phyloP scores from a whole-genome alignment of 23 tunicate species.

The Phallusia fumigata region DNA sequence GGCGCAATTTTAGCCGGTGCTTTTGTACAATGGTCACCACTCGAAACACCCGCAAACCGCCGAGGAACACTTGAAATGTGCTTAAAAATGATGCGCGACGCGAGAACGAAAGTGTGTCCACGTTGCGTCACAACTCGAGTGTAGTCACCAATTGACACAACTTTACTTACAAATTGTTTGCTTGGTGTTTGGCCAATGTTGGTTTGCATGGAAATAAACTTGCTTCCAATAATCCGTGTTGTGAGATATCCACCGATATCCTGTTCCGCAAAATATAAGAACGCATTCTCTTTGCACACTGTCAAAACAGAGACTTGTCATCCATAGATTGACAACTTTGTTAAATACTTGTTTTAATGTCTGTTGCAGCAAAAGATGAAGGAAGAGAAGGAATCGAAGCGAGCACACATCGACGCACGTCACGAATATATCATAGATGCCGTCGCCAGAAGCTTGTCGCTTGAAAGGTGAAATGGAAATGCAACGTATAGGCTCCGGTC shows the following conservation, averaged over 20 bases:
- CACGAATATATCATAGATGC: constrained; percentile 94
- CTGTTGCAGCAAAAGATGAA: constrained; percentile 94
- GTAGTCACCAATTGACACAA: background rate
- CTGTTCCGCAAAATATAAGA: too few relatives aligned
- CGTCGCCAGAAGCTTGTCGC: constrained; percentile 44
- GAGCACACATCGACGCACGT: constrained; percentile 80
- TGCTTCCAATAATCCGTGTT: too few relatives aligned
- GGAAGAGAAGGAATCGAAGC: constrained; percentile 81
- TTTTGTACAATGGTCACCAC: background rate
- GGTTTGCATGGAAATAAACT: too few relatives aligned
- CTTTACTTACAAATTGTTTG: background rate
- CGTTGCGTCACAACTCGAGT: background rate
- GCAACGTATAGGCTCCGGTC: too few relatives aligned
- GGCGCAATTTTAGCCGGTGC: too few relatives aligned
- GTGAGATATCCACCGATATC: too few relatives aligned
- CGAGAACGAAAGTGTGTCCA: background rate
- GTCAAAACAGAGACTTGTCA: too few relatives aligned
- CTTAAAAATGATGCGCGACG: background rate
- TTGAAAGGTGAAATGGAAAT: constrained; percentile 52
- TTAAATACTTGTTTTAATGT: too few relatives aligned
- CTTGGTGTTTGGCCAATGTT: too few relatives aligned
- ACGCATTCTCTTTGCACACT: too few relatives aligned
- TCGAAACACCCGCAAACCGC: constrained; percentile 7
- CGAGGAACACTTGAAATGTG: background rate
- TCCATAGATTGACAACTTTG: too few relatives aligned